A percentile compares a stretch with the other conserved stretches of the same genome.
These are phyloP conservation scores for Ichneumoninae sp. DNA, from an alignment of 2,888 invertebrate species.

Conservation along the genomic window DNA sequence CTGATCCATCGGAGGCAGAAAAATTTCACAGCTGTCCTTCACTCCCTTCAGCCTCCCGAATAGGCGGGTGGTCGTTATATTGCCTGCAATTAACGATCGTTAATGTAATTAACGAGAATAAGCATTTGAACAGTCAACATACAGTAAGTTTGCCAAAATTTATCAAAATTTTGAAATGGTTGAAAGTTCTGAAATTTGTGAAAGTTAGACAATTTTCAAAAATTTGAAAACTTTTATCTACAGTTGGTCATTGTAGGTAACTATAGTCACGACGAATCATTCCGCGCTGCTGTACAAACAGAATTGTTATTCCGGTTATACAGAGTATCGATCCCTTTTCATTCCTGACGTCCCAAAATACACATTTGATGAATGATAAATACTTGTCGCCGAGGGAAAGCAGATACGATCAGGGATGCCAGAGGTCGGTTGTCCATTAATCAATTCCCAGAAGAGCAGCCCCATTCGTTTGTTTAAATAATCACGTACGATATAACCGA, in stretches of 20 bases:
- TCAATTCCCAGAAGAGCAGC: neutral
- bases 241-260: neutral
- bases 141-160: neutral
- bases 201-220: too few relatives aligned
- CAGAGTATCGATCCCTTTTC: conserved; percentile 37
- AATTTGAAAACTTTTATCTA: neutral
- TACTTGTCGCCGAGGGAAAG: neutral
- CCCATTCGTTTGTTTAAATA: neutral
- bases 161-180: too few relatives aligned
- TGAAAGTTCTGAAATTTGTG: too few relatives aligned
- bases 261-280: neutral
- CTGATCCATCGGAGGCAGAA: neutral
- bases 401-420: neutral
- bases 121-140: neutral
- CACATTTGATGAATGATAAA: conserved; percentile 7
- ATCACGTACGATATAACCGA: neutral
- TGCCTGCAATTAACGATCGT: neutral
- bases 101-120: neutral
- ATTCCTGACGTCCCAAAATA: conserved; percentile 35
- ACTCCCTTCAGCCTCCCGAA: neutral
- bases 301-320: conserved; percentile 48
- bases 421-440: neutral
- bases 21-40: neutral
- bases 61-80: neutral
- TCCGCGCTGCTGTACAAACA: conserved; percentile 53